These are phyloP conservation scores for Heliornis fulica DNA, from an alignment of 2,113 vertebrate genomes.

Conservation along the genomic window DNA sequence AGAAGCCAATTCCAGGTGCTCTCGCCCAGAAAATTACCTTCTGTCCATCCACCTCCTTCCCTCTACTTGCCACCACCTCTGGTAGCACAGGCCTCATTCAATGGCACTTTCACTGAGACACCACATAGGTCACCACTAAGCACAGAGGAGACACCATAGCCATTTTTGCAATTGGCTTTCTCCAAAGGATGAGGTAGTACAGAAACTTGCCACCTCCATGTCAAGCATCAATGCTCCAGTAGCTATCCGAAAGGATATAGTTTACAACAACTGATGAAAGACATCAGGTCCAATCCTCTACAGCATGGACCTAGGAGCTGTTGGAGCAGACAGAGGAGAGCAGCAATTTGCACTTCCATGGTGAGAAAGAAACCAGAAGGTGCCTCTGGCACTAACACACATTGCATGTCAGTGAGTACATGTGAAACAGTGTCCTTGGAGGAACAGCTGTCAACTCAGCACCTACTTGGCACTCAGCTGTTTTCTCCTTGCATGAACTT, in stretches of 20 bases:
- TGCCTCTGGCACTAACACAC: neutral
- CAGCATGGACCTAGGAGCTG: neutral
- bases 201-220: accelerated
- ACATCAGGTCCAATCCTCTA: neutral
- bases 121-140: neutral
- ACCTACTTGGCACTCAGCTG: neutral
- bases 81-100: neutral
- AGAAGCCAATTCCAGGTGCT: neutral
- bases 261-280: neutral
- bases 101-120: neutral
- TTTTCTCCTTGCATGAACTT: neutral
- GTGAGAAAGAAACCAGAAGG: neutral
- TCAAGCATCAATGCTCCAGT: neutral
- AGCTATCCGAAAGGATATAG: neutral
- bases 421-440: neutral
- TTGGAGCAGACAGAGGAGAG: neutral
- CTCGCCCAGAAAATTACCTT: neutral
- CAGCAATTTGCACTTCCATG: neutral
- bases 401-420: neutral
- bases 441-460: neutral
- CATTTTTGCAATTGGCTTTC: neutral
- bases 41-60: neutral
- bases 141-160: neutral
- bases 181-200: neutral
- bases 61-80: neutral